Evolutionary conservation across 2,888 invertebrate genomes (phyloP).

Genomic region (Allolobophora icterica): DNA sequence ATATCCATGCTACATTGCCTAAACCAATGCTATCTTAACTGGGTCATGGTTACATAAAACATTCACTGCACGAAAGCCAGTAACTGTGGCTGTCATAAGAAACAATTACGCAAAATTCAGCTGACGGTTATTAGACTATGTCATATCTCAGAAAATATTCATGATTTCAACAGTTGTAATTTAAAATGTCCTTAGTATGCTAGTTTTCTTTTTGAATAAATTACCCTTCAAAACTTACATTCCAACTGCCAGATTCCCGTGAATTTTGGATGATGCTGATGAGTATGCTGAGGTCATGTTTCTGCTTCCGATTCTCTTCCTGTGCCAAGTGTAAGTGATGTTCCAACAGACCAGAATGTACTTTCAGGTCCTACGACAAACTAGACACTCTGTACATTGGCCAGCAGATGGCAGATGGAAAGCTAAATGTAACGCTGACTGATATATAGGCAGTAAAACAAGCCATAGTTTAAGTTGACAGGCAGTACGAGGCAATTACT

Average conservation of each 20-base stretch:
- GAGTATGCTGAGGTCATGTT: conserved; percentile 60
- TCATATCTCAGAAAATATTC: neutral
- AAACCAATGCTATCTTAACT: neutral
- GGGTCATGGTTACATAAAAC: neutral
- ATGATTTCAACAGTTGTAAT: neutral
- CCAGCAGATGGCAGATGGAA: neutral
- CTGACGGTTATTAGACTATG: neutral
- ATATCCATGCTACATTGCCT: neutral
- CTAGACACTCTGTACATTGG: neutral
- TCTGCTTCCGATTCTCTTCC: conserved; percentile 58
- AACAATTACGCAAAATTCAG: neutral
- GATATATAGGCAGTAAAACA: neutral
- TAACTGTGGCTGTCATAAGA: conserved; percentile 10
- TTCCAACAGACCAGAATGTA: conserved; percentile 51
- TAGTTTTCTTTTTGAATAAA: neutral
- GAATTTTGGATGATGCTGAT: conserved; percentile 57
- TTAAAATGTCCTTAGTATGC: neutral
- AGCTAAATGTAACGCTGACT: neutral
- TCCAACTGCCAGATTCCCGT: conserved; percentile 59
- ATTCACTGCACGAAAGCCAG: neutral
- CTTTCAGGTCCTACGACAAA: conserved; percentile 53
- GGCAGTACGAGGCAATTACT: neutral
- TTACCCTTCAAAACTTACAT: conserved; percentile 50
- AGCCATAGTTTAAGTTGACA: neutral
- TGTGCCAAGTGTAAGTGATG: conserved; percentile 49